Evolutionary conservation across 2,113 vertebrate genomes (phyloP), one percentile per base, ranked within the genome.

Genomic region (Gallinago jamesoni): DNA sequence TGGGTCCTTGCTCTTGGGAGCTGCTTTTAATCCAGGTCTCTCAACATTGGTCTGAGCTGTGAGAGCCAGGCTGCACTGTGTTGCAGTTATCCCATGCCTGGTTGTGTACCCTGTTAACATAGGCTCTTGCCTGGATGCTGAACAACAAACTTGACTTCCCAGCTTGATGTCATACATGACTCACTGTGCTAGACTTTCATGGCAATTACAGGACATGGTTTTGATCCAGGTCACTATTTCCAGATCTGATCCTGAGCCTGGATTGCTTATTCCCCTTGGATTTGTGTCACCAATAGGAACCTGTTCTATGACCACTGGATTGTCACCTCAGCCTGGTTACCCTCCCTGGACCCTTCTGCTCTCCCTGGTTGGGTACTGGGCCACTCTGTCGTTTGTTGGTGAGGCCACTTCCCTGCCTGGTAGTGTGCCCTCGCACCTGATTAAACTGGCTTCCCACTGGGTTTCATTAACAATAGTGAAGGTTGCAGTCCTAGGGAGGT

Each of bases 21-120:
- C 6, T 52, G 20, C 1, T 52, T 93, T 80, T 73, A 43, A 30
- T 30, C 9, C 19, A 33, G 18, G 7, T 14, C 6, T 62, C 21
- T 82, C 0, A 1, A 33, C 2, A 2, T 1, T 60, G 1, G 0
- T 47, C 23, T 72, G 41, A 87, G 27, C 1, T 62, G 6, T 9
- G 9, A 37, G 52, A 87, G 3, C 6, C 56, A 14, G 24, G 10
- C 8, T 57, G 17, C 9, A 19, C 18, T 27, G 12, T n/a, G 6
- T 20, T 67, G 14, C 23, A 76, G 22, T 3, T 19, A 6, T 45
- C 2, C 14, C 13, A 7, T 31, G 20, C 7, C 20, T 45, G 17
- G 4, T 4, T 86, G 8, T 20, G 23, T 10, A 30, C 6, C 4
- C 5, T 4, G 2, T 48, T 55, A n/a, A n/a, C 52, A 20, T 6